Evolutionary conservation across 1,140 invertebrate genomes (phyloP), one percentile per base, ranked within the genome.

Genomic region (Drosophila tristis): DNA sequence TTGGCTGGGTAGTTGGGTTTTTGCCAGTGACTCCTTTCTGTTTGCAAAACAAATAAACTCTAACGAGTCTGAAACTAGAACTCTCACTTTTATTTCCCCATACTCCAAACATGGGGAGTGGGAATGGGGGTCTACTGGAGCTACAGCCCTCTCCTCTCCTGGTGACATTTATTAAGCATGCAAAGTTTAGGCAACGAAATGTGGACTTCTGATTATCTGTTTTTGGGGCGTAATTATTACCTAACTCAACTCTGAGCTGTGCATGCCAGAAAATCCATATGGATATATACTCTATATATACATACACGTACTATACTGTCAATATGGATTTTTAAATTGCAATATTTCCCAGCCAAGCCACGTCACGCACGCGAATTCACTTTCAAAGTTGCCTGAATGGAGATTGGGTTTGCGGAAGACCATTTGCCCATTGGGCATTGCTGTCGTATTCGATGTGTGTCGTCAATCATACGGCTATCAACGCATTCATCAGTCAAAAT

Each of bases 141-240:
- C 20, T 20, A 20, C 20, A 20, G 1, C 20, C 20, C 20, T 20
- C 20, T 2, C 20, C 20, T 1, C 20, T 20, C 20, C 20, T 20
- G 20, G 16, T 49, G 49, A 58, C 15, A 57, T 58, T 54, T 74
- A 56, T 50, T 54, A 51, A 55, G 47, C 71, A 74, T 54, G 71
- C 62, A 45, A 58, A 70, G 67, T 70, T 82, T 73, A 73, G 84
- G 79, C 74, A 87, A 81, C 61, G 65, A 82, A 86, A 78, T 87
- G 84, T 79, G 60, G 82, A 78, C 35, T 39, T 74, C 68, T 73
- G 84, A 86, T 86, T 86, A 86, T 86, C 82, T 68, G 11, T 39
- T 39, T 35, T 11, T 49, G 26, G 44, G 42, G 49, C 51, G 80
- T 89, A 78, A 89, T 82, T 79, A 87, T 87, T 79, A 87, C 75